Evolutionary conservation across 2,888 invertebrate species (phyloP), one percentile per base, ranked within the genome.

Genomic region (Axea sp.): DNA sequence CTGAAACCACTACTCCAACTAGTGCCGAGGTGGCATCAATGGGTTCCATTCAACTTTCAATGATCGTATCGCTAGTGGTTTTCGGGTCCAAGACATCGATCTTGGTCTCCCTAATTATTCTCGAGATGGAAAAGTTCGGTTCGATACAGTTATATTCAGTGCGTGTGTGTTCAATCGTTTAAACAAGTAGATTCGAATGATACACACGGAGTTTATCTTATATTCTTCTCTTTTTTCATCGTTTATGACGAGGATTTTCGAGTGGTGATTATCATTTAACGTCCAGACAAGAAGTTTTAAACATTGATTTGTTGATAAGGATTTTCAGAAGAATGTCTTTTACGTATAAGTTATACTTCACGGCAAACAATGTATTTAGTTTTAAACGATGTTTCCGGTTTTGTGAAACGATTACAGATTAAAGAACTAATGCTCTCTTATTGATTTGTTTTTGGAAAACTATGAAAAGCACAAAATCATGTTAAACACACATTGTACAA

Each of bases 71-170:
- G 76, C 74, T 77, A 79, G 82, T 81, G 83, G 82, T 81, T 81
- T 80, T 83, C 76, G 80, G 60, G 75, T 31, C 79, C 78, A 75
- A 82, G 80, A 82, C 86, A 86, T 87, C 86, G 85, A 87, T 87
- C 86, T 86, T 87, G 83, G 82, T 83, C 82, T 80, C 82, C 84
- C 85, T 87, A 87, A 87, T 87, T 87, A 87, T 87, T 86, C 85
- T 33, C 55, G 47, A 53, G 72, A 65, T 59, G 72, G 71, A 71
- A 71, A 71, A 71, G 64, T 71, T 17, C 15, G 55, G 47, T 19
- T 39, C 49, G 53, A 55, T 55, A 71, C 71, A 71, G 71, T 64
- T 62, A 71, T 49, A 49, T 5, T 22, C 15, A n/a, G 12, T 41
- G 33, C 30, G 24, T 57, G 15, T 57, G 15, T 57, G 47, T 57